Evolutionary conservation across 2,113 vertebrate species (phyloP).

Genomic region (zebrafish (Danio rerio)): DNA sequence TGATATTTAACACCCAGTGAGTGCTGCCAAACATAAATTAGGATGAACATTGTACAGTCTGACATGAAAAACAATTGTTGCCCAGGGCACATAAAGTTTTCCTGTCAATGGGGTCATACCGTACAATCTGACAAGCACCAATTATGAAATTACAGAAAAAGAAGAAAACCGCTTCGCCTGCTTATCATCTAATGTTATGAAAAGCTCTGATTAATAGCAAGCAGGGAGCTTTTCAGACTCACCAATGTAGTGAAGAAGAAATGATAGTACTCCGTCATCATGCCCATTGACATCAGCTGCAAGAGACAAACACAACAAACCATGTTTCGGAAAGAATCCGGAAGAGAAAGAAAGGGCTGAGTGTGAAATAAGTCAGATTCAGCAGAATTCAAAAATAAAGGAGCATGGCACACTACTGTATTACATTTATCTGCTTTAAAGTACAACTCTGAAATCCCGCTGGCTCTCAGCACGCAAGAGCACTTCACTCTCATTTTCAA

Average conservation of each 20-base stretch:
- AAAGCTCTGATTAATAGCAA: neutral
- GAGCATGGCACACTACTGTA: slow-evolving; percentile 9
- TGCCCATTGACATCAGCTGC: slow-evolving; percentile 97
- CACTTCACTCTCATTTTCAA: slow-evolving; percentile 12
- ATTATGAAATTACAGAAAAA: neutral
- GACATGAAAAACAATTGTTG: neutral
- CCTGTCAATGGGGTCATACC: neutral
- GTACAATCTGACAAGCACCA: slow-evolving; percentile 1
- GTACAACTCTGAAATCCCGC: slow-evolving; percentile 5
- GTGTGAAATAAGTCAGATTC: neutral
- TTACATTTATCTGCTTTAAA: slow-evolving; percentile 5
- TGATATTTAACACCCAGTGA: neutral
- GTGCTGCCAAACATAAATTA: neutral
- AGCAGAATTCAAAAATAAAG: slow-evolving; percentile 12
- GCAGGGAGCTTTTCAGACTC: slow-evolving; percentile 65
- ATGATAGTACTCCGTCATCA: slow-evolving; percentile 99
- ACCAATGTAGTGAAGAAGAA: slow-evolving; percentile 99
- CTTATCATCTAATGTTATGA: neutral
- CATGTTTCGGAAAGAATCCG: neutral
- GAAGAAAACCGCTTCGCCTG: neutral
- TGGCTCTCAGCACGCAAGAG: slow-evolving; percentile 16
- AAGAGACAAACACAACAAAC: slow-evolving; percentile 50
- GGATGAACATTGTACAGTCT: neutral
- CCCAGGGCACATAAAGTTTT: neutral
- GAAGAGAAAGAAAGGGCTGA: slow-evolving; percentile 1